Evolutionary conservation across 2,888 invertebrate genomes (phyloP), one percentile per base, ranked within the genome.

Genomic region (Synergus laeviventris): DNA sequence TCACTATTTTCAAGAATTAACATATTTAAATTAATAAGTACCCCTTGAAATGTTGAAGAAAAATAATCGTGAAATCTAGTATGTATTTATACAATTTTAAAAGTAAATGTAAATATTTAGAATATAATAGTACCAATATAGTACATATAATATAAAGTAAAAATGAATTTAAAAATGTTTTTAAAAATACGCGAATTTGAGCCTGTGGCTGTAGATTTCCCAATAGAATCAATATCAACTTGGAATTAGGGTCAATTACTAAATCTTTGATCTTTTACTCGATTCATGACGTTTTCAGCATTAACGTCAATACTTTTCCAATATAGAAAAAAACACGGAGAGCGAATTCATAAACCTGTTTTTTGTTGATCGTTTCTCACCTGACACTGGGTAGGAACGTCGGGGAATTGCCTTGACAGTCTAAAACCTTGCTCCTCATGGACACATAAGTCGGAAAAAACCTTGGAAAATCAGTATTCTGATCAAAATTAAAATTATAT

Each of bases 401-500:
- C 79, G 90, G 90, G 80, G 87, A 88, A 77, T 90, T 90, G 87
- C 90, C 88, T 90, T 90, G 90, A 82, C 90, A 89, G 80, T 90
- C 89, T 85, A 90, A 87, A 81, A 90, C 86, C 82, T 90, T 90
- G 87, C 89, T 87, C 89, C 88, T 90, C 91, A 91, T 90, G 83
- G 91, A 89, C 90, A 90, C 90, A 91, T 90, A 88, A 79, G 84
- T 84, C 79, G 84, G 78, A 60, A 66, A 61, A 70, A 80, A 79
- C 78, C 54, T 73, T 60, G 7, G 21, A 16, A 42, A 66, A 42
- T 42, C 45, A 18, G 56, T 56, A 56, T 12, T 12, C 18, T 7
- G 45, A 24, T 45, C 11, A 16, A 21, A 24, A 24, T 9, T 24
- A 66, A 45, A 66, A 24, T 7, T 21, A 24, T 24, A 24, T 54